A percentile compares a stretch with the other conserved stretches of the same genome.
Conservation (phyloP, 2,888 invertebrate species). For the Agriopis leucophaearia region DNA sequence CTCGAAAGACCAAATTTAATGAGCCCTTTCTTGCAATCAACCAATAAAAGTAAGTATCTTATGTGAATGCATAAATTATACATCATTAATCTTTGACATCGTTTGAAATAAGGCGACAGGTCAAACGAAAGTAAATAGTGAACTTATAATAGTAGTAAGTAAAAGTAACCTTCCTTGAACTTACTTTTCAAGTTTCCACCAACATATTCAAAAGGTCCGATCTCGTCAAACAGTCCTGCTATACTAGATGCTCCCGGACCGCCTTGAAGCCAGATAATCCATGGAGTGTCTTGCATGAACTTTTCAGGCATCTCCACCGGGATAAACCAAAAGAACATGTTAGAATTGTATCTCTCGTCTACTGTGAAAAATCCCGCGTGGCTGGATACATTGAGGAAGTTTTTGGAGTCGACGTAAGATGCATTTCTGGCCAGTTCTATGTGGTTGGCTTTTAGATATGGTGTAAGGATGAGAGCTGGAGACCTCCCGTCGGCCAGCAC, state of each 20-base stretch:
- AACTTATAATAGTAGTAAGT: not conserved
- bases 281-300: constrained; percentile 81
- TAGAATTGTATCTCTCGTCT: constrained; percentile 89
- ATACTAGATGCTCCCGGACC: constrained; percentile 92
- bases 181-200: constrained; percentile 61
- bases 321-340: constrained; percentile 95
- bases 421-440: constrained; percentile 60
- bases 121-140: not conserved
- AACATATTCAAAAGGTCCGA: constrained; percentile 70
- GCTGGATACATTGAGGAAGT: constrained; percentile 74
- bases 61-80: not conserved
- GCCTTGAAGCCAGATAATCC: constrained; percentile 95
- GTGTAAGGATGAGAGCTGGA: constrained; percentile 68
- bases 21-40: no score
- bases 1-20: no score
- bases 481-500: constrained; percentile 45
- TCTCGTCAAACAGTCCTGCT: constrained; percentile 71
- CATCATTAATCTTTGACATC: not conserved
- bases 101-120: not conserved
- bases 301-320: constrained; percentile 75
- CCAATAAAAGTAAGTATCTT: no score
- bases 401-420: constrained; percentile 61
- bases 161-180: constrained; percentile 39
- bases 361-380: constrained; percentile 88
- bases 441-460: constrained; percentile 61